These are phyloP conservation scores for Drosophila planitibia DNA, from an alignment of 2,888 invertebrate genomes.

Conservation along the genomic window DNA sequence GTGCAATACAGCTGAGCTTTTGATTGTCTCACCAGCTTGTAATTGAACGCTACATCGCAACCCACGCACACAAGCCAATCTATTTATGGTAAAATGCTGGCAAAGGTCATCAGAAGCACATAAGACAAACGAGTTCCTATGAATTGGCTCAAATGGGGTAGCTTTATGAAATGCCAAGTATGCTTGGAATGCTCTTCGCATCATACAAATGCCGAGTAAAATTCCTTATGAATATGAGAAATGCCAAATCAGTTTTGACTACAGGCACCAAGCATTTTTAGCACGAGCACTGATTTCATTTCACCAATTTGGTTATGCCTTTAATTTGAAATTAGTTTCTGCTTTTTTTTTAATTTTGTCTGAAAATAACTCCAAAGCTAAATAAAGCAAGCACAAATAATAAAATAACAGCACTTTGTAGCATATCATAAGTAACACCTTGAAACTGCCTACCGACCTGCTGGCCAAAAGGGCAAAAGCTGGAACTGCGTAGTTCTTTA, in stretches of 20 bases:
- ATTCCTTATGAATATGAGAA: neutral
- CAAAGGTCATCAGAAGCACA: conserved; percentile 18
- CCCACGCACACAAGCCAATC: conserved; percentile 8
- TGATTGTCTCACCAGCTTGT: neutral
- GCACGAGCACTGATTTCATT: neutral
- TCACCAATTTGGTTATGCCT: neutral
- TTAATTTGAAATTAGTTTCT: neutral
- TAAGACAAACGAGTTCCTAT: neutral
- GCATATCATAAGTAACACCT: neutral
- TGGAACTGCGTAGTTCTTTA: conserved; percentile 62
- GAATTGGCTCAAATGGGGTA: neutral
- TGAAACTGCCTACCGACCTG: conserved; percentile 15
- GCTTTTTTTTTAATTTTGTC: neutral
- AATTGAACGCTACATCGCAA: neutral
- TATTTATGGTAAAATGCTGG: conserved; percentile 8
- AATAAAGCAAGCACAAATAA: neutral
- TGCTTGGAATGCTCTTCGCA: neutral
- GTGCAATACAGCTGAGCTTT: conserved; percentile 21
- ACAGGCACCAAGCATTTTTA: neutral
- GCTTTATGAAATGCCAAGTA: neutral
- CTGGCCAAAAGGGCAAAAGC: conserved; percentile 10
- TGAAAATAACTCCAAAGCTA: neutral
- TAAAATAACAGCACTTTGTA: neutral
- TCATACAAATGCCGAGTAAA: neutral
- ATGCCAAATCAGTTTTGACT: neutral